Evolutionary conservation across 2,888 invertebrate genomes (phyloP).

Genomic region (Bhutanitis thaidina): DNA sequence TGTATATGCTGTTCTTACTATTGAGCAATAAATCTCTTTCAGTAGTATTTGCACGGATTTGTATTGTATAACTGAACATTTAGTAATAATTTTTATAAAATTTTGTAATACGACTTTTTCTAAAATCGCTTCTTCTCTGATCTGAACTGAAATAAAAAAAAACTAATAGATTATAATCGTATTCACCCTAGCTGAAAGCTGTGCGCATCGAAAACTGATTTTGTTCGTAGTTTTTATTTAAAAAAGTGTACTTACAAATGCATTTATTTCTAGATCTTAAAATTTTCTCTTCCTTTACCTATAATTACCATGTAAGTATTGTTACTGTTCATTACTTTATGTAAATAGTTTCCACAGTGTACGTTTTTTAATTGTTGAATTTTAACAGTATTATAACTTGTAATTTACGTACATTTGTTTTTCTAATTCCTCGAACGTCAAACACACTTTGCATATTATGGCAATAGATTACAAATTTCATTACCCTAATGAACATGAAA

Average conservation of each 20-base stretch:
- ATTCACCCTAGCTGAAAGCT: slow-evolving; percentile 1
- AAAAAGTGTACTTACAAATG: slow-evolving; percentile 36
- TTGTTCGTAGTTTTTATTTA: slow-evolving; percentile 22
- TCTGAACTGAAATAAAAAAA: background rate
- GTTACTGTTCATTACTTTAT: slow-evolving; percentile 50
- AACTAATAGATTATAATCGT: slow-evolving; percentile 12
- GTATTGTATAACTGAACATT: background rate
- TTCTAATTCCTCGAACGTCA: slow-evolving; percentile 22
- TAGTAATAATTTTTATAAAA: slow-evolving; percentile 5
- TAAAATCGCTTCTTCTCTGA: slow-evolving; percentile 1
- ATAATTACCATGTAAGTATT: slow-evolving; percentile 27
- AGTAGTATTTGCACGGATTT: slow-evolving; percentile 14
- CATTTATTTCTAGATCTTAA: slow-evolving; percentile 34
- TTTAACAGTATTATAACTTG: slow-evolving; percentile 75
- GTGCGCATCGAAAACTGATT: slow-evolving; percentile 9
- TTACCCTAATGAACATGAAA: slow-evolving; percentile 11
- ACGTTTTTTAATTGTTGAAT: slow-evolving; percentile 74
- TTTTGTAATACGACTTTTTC: slow-evolving; percentile 8
- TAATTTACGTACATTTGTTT: slow-evolving; percentile 31
- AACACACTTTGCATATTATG: background rate
- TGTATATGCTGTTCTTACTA: slow-evolving; percentile 14
- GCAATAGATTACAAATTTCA: slow-evolving; percentile 15
- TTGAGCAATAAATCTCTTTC: background rate
- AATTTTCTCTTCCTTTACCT: slow-evolving; percentile 23
- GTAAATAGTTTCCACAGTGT: slow-evolving; percentile 62